Percentiles rank a stretch among this genome's conserved stretches.
Conservation (phyloP, 2,113 vertebrate species). For the Larimichthys polyactis region DNA sequence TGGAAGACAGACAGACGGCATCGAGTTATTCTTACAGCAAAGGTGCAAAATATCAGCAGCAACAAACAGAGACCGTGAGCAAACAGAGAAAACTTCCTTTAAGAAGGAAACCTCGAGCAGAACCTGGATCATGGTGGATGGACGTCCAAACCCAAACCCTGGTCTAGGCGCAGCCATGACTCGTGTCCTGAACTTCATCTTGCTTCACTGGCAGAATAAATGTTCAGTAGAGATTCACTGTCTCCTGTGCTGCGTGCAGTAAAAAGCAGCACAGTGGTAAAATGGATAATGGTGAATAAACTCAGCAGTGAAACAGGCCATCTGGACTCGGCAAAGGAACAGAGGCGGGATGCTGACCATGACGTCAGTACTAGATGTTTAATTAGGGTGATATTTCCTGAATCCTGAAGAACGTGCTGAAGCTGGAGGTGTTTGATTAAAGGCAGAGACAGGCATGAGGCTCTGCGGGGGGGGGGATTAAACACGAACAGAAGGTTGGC, state of each 20-base stretch:
- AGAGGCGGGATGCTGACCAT: conserved; percentile 2
- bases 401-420: neutral
- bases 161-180: no score
- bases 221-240: neutral
- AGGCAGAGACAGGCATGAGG: neutral
- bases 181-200: neutral
- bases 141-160: no score
- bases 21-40: no score
- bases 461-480: conserved; percentile 26
- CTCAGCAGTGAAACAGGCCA: conserved; percentile 29
- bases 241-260: neutral
- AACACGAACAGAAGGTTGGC: conserved; percentile 48
- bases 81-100: no score
- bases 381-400: neutral
- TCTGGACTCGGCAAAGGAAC: conserved; percentile 46
- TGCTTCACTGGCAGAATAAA: neutral
- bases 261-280: conserved; percentile 6
- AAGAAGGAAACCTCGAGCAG: no score
- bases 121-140: no score
- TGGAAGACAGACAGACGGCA: conserved; percentile 61
- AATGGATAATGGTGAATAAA: conserved; percentile 20
- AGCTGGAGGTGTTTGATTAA: conserved; percentile 7
- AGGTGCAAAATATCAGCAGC: no score
- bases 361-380: no score
- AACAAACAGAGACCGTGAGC: no score